Percentiles rank a stretch among this genome's conserved stretches.
Conservation (phyloP, 2,888 invertebrate species). For the Odontocerum albicorne region DNA sequence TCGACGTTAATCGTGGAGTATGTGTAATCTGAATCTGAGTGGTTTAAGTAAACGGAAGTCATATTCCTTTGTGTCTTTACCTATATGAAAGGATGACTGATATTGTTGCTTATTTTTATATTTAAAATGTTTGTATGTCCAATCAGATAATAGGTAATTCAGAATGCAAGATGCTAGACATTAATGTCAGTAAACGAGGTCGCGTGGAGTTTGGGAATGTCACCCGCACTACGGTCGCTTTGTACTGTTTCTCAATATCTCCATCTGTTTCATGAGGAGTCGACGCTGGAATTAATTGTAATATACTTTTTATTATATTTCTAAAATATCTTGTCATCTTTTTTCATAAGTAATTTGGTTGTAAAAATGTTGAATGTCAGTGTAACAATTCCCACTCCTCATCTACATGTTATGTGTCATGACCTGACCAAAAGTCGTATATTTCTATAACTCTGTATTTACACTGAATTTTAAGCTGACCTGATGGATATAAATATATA, state of each 20-base stretch:
- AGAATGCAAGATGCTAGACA: constrained; percentile 30
- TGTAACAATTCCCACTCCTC: constrained; percentile 54
- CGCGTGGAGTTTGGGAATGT: constrained; percentile 37
- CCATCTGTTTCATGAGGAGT: constrained; percentile 22
- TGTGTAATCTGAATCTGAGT: constrained; percentile 33
- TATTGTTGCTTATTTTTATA: constrained; percentile 38
- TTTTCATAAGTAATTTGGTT: constrained; percentile 56
- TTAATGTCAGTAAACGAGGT: neutral
- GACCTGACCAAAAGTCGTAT: constrained; percentile 45
- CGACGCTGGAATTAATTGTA: constrained; percentile 28
- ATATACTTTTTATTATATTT: constrained; percentile 36
- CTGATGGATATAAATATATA: constrained; percentile 65
- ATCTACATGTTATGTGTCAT: constrained; percentile 64
- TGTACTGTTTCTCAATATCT: constrained; percentile 26
- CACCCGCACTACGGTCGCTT: constrained; percentile 43
- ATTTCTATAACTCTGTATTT: constrained; percentile 63
- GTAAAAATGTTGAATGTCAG: constrained; percentile 60
- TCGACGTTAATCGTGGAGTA: constrained; percentile 34
- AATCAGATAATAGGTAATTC: constrained; percentile 27
- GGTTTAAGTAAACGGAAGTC: constrained; percentile 33
- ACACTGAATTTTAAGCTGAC: constrained; percentile 64
- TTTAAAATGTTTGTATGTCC: constrained; percentile 36
- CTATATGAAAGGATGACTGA: constrained; percentile 36
- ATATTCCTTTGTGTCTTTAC: constrained; percentile 35
- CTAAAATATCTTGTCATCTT: constrained; percentile 37